Percentiles rank a stretch among this genome's conserved stretches.
Conservation (phyloP, 2,888 invertebrate genomes). For the Lapara coniferarum region DNA sequence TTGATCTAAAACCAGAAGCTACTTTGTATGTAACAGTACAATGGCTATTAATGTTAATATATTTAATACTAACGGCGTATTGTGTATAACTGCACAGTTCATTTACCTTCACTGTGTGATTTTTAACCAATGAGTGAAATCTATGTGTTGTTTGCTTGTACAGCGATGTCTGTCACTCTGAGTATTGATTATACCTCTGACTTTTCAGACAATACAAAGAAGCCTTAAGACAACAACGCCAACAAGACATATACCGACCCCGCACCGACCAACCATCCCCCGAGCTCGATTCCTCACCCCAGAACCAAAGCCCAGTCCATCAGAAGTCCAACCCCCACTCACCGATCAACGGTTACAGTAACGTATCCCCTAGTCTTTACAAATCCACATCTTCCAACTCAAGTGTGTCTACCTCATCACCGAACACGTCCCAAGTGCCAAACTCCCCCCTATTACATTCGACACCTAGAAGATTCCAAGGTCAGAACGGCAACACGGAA, state of each 20-base stretch:
- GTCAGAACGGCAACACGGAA: conserved; percentile 66
- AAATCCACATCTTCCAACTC: conserved; percentile 66
- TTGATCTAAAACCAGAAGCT: background rate
- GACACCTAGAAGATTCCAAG: conserved; percentile 77
- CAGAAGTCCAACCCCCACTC: conserved; percentile 75
- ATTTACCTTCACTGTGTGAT: background rate
- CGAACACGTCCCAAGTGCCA: conserved; percentile 68
- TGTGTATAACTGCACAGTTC: background rate
- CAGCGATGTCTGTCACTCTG: conserved; percentile 23
- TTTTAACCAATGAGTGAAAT: conserved; percentile 4
- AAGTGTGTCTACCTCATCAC: conserved; percentile 54
- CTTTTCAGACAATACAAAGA: conserved; percentile 92
- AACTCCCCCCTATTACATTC: conserved; percentile 77
- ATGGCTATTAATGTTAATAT: background rate
- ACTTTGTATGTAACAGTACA: background rate
- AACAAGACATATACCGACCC: conserved; percentile 90
- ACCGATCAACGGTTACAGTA: conserved; percentile 81
- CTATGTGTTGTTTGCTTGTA: conserved; percentile 24
- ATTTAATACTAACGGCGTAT: background rate
- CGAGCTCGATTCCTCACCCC: conserved; percentile 80
- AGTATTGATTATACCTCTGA: conserved; percentile 29
- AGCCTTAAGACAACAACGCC: conserved; percentile 92
- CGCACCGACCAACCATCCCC: conserved; percentile 85
- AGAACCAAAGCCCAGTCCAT: conserved; percentile 79
- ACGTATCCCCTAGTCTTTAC: conserved; percentile 79